Conservation (phyloP, 92 coral and sea anemone genomes). For the Umimayanthus chanpuru region DNA sequence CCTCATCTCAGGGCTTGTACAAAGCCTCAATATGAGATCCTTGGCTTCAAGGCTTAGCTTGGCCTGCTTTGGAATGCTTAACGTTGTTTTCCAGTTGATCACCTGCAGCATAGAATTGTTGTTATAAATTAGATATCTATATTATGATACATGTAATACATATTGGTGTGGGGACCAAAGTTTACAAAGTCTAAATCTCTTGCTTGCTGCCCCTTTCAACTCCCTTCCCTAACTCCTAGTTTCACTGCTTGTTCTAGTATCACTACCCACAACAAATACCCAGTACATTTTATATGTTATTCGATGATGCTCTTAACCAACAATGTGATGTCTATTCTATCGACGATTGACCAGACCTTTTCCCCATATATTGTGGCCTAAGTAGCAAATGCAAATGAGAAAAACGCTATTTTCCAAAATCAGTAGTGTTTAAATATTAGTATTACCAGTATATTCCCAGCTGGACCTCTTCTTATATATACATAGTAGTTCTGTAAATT, state of each 20-base stretch:
- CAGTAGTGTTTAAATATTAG: too few relatives aligned
- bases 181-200: background rate
- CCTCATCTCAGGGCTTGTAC: slow-evolving; percentile 83
- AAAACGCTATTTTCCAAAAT: too few relatives aligned
- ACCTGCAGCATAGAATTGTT: slow-evolving; percentile 56
- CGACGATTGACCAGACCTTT: too few relatives aligned
- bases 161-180: background rate
- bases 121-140: background rate
- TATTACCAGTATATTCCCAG: too few relatives aligned
- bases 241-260: background rate
- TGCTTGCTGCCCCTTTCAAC: background rate
- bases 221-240: background rate
- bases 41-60: slow-evolving; percentile 78
- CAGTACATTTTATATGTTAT: too few relatives aligned
- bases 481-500: too few relatives aligned
- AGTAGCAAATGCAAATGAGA: too few relatives aligned
- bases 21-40: slow-evolving; percentile 85
- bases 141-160: background rate
- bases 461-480: too few relatives aligned
- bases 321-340: too few relatives aligned
- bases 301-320: too few relatives aligned
- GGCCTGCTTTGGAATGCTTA: slow-evolving; percentile 85
- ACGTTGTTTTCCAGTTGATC: slow-evolving; percentile 87
- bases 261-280: too few relatives aligned
- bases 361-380: too few relatives aligned